These are phyloP conservation scores for Argyresthia goedartella DNA, from an alignment of 2,888 invertebrate species.

Conservation along the genomic window DNA sequence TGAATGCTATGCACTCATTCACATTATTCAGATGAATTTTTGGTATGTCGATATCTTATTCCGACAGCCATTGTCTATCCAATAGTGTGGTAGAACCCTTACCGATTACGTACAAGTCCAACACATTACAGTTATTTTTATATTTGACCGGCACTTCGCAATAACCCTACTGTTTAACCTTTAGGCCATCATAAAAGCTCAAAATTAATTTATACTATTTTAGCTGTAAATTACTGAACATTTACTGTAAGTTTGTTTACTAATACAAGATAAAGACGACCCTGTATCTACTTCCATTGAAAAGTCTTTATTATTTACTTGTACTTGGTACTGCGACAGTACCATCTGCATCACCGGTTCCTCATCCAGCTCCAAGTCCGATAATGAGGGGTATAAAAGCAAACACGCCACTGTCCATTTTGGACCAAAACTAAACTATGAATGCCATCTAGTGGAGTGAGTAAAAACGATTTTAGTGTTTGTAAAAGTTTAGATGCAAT, in stretches of 20 bases:
- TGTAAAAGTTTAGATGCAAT: too few species aligned
- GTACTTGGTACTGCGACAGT: conserved; percentile 13
- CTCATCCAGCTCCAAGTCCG: neutral
- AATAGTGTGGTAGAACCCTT: neutral
- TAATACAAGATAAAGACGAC: conserved; percentile 8
- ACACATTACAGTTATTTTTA: neutral
- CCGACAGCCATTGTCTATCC: neutral
- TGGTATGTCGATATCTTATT: neutral
- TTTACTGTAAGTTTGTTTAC: neutral
- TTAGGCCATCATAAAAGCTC: neutral
- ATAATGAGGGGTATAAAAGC: too few species aligned
- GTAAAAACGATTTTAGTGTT: too few species aligned
- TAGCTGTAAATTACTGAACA: neutral
- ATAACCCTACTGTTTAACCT: neutral
- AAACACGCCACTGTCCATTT: too few species aligned
- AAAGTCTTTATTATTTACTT: conserved; percentile 11
- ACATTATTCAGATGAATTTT: neutral
- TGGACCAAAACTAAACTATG: too few species aligned
- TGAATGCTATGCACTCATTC: neutral
- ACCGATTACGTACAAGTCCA: neutral
- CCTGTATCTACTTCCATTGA: conserved; percentile 20
- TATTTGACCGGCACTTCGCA: neutral
- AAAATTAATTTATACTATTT: neutral
- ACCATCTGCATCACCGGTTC: conserved; percentile 9
- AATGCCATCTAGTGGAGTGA: too few species aligned